Base-by-base conservation (phyloP, 1,140 invertebrate genomes). In the Protaetia brevitarsis region DNA sequence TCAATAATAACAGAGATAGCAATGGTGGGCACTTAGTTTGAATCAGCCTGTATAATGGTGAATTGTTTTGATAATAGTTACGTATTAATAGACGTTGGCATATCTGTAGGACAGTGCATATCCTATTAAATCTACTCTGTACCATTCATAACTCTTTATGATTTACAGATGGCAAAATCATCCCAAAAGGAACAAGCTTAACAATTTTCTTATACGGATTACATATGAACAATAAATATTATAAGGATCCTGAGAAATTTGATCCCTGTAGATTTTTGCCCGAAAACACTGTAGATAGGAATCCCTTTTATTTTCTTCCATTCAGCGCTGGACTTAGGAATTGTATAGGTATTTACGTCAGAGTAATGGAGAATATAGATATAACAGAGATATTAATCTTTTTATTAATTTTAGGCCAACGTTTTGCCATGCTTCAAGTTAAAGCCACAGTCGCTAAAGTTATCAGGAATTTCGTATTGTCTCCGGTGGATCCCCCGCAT, bases 331-430 rank as follows among this genome's bases (percentile, higher is more conserved):
- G 57, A 2, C 21, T 28, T 10, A 26, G 57, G 13, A 31, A 59
- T 28, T 59, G 57, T 28, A 59, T 59, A n/a, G 57, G 57, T 59
- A 8, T 13, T 3, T 28, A 3, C 0, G 2, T 11, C 7, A 4
- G 1, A 1, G 7, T 1, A 59, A 59, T 11, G 10, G 31, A 29
- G 2, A 13, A 1, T 51, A 11, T 8, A 16, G n/a, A 19, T 11
- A 59, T 59, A 29, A 59, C 13, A n/a, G n/a, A n/a, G 10, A n/a
- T 56, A 2, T 56, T 2, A 36, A n/a, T 36, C 10, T 10, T 4
- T 23, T 51, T 51, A 51, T 23, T 19, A 34, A 51, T 51, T n/a
- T 59, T 59, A 59, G 57, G 57, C 2, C 57, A 31, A 59, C 16
- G 27, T n/a, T 31, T 59, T 28, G 57, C 57, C 2, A 28, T 59